Evolutionary conservation across 2,888 invertebrate species (phyloP), one percentile per base, ranked within the genome.

Genomic region (Scotopteryx bipunctaria): DNA sequence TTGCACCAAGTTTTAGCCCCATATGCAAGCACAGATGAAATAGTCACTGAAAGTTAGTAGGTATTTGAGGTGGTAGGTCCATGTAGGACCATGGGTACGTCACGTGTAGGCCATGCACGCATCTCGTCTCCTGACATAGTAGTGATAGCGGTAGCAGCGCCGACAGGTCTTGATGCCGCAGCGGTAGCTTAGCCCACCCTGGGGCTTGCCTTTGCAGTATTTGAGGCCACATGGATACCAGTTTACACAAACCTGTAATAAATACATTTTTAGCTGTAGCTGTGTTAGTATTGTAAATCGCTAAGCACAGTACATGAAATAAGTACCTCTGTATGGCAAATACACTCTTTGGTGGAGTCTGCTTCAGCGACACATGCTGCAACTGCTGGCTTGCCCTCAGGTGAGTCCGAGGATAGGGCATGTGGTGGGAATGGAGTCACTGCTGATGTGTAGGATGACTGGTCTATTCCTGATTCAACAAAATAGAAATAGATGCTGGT

Each of bases 201-300:
- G 92, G 33, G 93, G 93, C 79, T 95, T 95, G 33, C 95, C 95
- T 71, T 97, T 96, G 86, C 98, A 98, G 86, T 97, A 98, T 78
- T 98, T 98, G 32, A 98, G 91, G 14, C 97, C 97, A 81, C 98
- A 98, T 0, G 98, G 98, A 83, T 97, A 98, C 98, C 98, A 98
- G 44, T 97, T 97, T 43, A 98, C 94, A 81, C 97, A 97, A 57
- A 86, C 79, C 87, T 88, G 66, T 11, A 9, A n/a, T 5, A 48
- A 35, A 1, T 6, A 11, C 3, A 8, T 27, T 27, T 9, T 27
- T 2, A 9, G 11, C 27, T 27, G 5, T 11, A 11, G n/a, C 27
- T 11, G 9, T 9, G 3, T 27, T 9, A 11, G 4, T 11, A 27
- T 27, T 27, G 5, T 9, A 4, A 2, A 9, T 9, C 5, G 11